Evolutionary conservation across 2,888 invertebrate genomes (phyloP).

Genomic region (Myopa testacea): DNA sequence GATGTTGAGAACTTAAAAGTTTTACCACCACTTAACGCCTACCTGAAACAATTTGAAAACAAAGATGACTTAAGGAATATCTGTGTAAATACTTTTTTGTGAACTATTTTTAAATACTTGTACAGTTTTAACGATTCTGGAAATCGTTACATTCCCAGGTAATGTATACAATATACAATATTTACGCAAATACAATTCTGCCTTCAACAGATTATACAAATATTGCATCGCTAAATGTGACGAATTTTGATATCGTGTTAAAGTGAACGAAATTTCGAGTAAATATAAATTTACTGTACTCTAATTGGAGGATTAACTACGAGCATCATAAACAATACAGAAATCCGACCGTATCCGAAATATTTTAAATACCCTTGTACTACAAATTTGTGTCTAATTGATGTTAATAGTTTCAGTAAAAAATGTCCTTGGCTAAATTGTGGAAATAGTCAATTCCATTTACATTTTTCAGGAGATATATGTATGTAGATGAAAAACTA

Average conservation of each 20-base stretch:
- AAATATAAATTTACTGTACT: constrained; percentile 47
- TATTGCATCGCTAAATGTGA: constrained; percentile 53
- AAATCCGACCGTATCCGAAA: constrained; percentile 53
- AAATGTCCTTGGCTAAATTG: no score
- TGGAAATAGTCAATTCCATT: neutral
- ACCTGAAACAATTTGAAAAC: constrained; percentile 46
- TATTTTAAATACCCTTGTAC: constrained; percentile 48
- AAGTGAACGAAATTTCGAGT: constrained; percentile 44
- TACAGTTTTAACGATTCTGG: constrained; percentile 41
- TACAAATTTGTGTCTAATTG: constrained; percentile 50
- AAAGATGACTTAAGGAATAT: constrained; percentile 46
- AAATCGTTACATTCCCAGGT: constrained; percentile 51
- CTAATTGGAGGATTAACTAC: constrained; percentile 55
- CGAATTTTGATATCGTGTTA: constrained; percentile 54
- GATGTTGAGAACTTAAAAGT: constrained; percentile 38
- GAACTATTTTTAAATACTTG: constrained; percentile 46
- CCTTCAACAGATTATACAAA: constrained; percentile 48
- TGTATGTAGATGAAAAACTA: constrained; percentile 34
- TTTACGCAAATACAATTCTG: neutral
- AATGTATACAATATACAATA: constrained; percentile 24
- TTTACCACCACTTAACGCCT: constrained; percentile 34
- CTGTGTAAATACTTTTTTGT: neutral
- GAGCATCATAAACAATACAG: constrained; percentile 41
- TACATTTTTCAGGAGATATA: constrained; percentile 42
- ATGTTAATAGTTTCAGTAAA: constrained; percentile 43